Evolutionary conservation across 2,113 vertebrate genomes (phyloP).

Genomic region (Felis chaus): DNA sequence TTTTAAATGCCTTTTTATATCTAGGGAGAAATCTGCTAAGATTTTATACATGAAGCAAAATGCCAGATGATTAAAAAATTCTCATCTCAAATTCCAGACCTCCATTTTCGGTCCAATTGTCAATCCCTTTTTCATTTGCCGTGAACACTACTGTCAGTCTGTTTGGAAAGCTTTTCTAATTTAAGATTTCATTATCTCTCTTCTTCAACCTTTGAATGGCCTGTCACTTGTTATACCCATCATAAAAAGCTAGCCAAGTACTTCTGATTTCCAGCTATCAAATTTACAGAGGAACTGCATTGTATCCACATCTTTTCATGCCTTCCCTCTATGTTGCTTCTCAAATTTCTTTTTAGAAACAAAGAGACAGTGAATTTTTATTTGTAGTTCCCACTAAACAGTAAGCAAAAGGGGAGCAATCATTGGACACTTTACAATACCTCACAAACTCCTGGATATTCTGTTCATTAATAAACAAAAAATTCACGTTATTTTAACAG

Average conservation of each 20-base stretch:
- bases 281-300: slow-evolving; percentile 32
- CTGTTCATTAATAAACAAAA: background rate
- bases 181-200: slow-evolving; percentile 80
- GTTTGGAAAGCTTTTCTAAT: slow-evolving; percentile 80
- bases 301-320: background rate
- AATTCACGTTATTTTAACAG: background rate
- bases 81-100: slow-evolving; percentile 51
- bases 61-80: slow-evolving; percentile 55
- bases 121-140: slow-evolving; percentile 71
- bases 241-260: slow-evolving; percentile 63
- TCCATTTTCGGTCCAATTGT: slow-evolving; percentile 52
- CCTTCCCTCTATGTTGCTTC: background rate
- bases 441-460: background rate
- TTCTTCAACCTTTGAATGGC: slow-evolving; percentile 76
- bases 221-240: slow-evolving; percentile 79
- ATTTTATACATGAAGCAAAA: slow-evolving; percentile 45
- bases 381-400: background rate
- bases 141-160: slow-evolving; percentile 67
- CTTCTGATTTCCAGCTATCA: slow-evolving; percentile 75
- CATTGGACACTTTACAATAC: background rate
- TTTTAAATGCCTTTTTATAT: slow-evolving; percentile 27
- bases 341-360: slow-evolving; percentile 17
- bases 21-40: background rate
- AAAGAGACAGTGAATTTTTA: background rate
- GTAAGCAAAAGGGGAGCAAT: background rate